Base-by-base conservation (phyloP, 2,113 vertebrate species). In the Fulica atra region DNA sequence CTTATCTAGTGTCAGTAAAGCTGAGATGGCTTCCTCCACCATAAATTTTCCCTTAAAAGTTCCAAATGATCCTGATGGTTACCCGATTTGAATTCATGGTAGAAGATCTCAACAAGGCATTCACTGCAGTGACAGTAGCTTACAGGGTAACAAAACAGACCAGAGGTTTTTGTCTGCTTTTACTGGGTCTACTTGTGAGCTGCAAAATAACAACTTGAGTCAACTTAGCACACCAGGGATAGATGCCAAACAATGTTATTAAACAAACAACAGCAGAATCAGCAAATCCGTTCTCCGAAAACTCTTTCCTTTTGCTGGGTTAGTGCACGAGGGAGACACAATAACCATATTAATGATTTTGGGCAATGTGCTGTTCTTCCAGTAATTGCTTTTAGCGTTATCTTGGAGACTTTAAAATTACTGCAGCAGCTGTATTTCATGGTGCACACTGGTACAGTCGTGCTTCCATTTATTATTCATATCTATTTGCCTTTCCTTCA, bases 341-440 rank as follows among this genome's bases (percentile, higher is more conserved):
- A 57, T 18, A 3, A 66, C 28, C 28, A 23, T 57, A 76, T 66
- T 82, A 81, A 92, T 81, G 64, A 91, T 50, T 83, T 83, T 16
- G 28, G 50, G 16, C 38, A 81, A 51, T 20, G 38, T 53, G 26
- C 29, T 73, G 16, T 59, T 57, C 29, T 88, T 66, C 42, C 29
- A 86, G 42, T 86, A 95, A 88, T 91, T 83, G 42, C 53, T 89
- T 90, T 63, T 56, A 54, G 51, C 59, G 40, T 65, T 93, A 53
- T 80, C 82, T 69, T 70, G 28, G 28, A 90, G 76, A 66, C 25
- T 80, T 74, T 61, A 16, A 92, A 93, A 65, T 73, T 3, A 35
- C 51, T 69, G 54, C n/a, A 81, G 79, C 56, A 93, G 78, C 68
- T 81, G 51, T 68, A 85, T 92, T 93, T 95, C 57, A 40, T 85